A percentile compares a stretch with the other conserved stretches of the same genome.
Evolutionary conservation across 2,888 invertebrate species (phyloP).

Genomic region (Acronicta psi): DNA sequence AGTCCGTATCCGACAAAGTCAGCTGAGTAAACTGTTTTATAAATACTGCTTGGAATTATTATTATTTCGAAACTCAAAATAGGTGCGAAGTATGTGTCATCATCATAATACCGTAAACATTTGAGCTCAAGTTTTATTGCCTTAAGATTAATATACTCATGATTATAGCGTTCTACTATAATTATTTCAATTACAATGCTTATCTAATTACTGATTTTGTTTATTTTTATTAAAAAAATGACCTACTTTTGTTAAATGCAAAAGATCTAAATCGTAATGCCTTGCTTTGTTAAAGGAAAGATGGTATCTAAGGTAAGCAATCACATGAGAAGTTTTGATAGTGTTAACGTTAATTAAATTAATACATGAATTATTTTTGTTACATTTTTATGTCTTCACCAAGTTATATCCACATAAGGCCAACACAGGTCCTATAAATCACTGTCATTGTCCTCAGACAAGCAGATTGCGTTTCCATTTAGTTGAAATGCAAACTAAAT

Average conservation of each 20-base stretch:
- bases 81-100: too few relatives aligned
- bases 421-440: conserved; percentile 1
- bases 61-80: too few relatives aligned
- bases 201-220: conserved; percentile 6
- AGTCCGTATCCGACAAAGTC: too few relatives aligned
- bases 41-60: too few relatives aligned
- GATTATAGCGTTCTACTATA: not conserved
- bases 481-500: conserved; percentile 39
- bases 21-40: too few relatives aligned
- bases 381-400: not conserved
- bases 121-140: not conserved
- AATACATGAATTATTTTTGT: too few relatives aligned
- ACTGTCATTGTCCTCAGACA: conserved; percentile 27
- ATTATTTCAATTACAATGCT: not conserved
- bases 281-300: conserved; percentile 4
- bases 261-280: conserved; percentile 5
- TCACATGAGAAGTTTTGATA: not conserved
- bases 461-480: conserved; percentile 34
- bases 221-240: not conserved
- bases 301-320: conserved; percentile 7
- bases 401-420: not conserved
- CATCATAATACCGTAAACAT: too few relatives aligned
- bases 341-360: too few relatives aligned
- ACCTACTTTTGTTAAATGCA: conserved; percentile 1
- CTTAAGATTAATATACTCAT: too few relatives aligned